These are phyloP conservation scores for Epistrophe eligans DNA, from an alignment of 2,888 invertebrate species.

Conservation along the genomic window DNA sequence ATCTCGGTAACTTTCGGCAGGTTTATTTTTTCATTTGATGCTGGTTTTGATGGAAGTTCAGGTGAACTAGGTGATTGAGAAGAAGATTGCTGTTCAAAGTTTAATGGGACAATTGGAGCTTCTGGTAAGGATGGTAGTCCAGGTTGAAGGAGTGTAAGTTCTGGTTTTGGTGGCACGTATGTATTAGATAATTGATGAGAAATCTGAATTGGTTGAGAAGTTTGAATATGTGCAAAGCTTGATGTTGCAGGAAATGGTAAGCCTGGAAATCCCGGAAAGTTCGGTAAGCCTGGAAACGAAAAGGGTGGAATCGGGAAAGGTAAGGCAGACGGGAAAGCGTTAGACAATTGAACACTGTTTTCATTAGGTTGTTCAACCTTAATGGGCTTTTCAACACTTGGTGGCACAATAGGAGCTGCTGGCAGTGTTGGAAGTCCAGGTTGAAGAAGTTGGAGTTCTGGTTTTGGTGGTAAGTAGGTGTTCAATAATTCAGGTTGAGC, in stretches of 20 bases:
- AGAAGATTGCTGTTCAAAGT: no score
- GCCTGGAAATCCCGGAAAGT: no score
- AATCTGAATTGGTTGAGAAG: neutral
- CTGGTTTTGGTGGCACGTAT: constrained; percentile 7
- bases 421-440: neutral
- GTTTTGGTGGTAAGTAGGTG: constrained; percentile 14
- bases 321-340: no score
- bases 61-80: no score
- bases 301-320: no score
- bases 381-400: neutral
- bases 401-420: constrained; percentile 1
- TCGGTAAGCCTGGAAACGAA: no score
- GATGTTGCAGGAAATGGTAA: no score
- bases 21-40: no score
- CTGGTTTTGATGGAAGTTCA: no score
- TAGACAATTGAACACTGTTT: no score
- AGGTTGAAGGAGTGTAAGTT: constrained; percentile 44
- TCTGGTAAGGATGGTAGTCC: constrained; percentile 51
- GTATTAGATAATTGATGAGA: neutral
- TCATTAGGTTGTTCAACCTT: neutral
- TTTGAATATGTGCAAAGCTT: no score
- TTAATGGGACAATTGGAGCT: no score
- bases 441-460: constrained; percentile 37
- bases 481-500: neutral
- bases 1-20: neutral